phyloP scores from a whole-genome alignment of 1,140 invertebrate genomes.

The Nixonia krombeini region DNA sequence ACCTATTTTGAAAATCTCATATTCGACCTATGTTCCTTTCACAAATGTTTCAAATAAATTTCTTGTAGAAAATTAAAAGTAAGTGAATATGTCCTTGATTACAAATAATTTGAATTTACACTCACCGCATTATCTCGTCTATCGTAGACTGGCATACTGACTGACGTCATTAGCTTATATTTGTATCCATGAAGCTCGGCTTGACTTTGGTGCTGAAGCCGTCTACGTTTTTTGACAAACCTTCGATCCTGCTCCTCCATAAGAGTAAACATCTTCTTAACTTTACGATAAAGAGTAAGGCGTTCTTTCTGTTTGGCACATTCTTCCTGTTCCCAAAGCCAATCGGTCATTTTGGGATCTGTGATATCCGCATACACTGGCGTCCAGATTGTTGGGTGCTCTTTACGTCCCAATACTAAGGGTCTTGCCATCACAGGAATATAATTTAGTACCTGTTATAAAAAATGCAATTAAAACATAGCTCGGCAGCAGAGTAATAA shows the following conservation, averaged over 20 bases:
- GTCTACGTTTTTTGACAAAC: slow-evolving; percentile 68
- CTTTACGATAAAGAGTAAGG: slow-evolving; percentile 75
- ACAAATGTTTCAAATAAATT: too few species aligned
- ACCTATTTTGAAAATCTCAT: too few species aligned
- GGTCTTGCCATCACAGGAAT: slow-evolving; percentile 92
- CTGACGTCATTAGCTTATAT: slow-evolving; percentile 89
- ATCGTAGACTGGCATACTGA: slow-evolving; percentile 93
- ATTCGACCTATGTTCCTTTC: too few species aligned
- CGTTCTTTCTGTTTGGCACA: slow-evolving; percentile 82
- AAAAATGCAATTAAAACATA: too few species aligned
- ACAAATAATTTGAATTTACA: slow-evolving; percentile 37
- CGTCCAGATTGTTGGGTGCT: slow-evolving; percentile 89
- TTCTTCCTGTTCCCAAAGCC: slow-evolving; percentile 88
- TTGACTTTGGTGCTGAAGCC: slow-evolving; percentile 21
- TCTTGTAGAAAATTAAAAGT: neutral
- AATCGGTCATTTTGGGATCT: slow-evolving; percentile 91
- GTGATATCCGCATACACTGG: slow-evolving; percentile 92
- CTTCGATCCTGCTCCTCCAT: slow-evolving; percentile 74
- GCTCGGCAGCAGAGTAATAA: too few species aligned
- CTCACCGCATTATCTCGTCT: slow-evolving; percentile 83
- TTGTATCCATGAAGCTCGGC: slow-evolving; percentile 56
- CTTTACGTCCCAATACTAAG: slow-evolving; percentile 82
- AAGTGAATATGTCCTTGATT: neutral
- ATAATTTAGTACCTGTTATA: slow-evolving; percentile 77
- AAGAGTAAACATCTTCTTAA: slow-evolving; percentile 72